Conservation (phyloP, 1,140 invertebrate genomes). For the Drosophila kepulauana region DNA sequence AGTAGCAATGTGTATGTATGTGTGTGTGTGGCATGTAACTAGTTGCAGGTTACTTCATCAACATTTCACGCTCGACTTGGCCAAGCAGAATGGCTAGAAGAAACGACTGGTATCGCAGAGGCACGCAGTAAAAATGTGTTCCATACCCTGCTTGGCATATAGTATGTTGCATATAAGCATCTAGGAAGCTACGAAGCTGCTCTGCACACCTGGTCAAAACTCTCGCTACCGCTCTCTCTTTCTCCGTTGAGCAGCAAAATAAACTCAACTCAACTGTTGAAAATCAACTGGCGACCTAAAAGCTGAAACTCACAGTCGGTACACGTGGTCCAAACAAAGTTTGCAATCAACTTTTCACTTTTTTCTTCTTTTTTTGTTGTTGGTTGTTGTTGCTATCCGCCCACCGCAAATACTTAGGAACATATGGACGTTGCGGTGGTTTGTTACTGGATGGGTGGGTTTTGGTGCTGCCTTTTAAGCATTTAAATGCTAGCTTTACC, state of each 20-base stretch:
- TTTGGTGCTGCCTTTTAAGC: constrained; percentile 38
- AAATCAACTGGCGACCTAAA: constrained; percentile 69
- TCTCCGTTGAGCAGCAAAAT: constrained; percentile 55
- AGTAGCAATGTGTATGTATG: constrained; percentile 17
- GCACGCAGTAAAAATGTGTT: constrained; percentile 77
- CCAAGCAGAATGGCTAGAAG: constrained; percentile 34
- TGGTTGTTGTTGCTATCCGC: constrained; percentile 16
- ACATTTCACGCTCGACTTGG: constrained; percentile 78
- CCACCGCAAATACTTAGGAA: constrained; percentile 68
- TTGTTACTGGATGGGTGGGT: no score
- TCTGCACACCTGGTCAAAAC: constrained; percentile 62
- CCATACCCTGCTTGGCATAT: constrained; percentile 34
- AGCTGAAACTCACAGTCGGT: constrained; percentile 15
- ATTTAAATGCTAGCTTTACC: constrained; percentile 56
- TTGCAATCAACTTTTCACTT: constrained; percentile 64
- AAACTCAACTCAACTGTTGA: constrained; percentile 79
- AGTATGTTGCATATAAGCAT: constrained; percentile 35
- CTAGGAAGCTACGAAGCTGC: constrained; percentile 24
- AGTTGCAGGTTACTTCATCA: constrained; percentile 75
- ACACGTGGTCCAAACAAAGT: constrained; percentile 65
- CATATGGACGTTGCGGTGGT: constrained; percentile 40
- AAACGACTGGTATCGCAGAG: constrained; percentile 54
- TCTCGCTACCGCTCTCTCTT: not conserved
- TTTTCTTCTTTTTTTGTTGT: constrained; percentile 7
- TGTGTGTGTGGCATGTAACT: constrained; percentile 39